Base-by-base conservation (phyloP, 2,888 invertebrate species). In the Dolomedes plantarius region DNA sequence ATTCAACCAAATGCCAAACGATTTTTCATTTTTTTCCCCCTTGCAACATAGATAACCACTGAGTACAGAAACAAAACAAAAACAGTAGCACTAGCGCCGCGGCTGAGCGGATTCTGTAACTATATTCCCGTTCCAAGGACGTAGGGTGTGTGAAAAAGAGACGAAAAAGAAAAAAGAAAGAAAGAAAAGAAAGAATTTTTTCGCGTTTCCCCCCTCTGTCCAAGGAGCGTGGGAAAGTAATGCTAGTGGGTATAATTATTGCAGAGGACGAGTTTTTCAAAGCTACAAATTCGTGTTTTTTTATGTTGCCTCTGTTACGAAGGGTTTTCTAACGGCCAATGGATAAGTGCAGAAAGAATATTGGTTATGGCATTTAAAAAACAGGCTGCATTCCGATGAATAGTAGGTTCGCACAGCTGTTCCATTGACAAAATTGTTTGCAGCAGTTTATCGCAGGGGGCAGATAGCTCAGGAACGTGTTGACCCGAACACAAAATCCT, bases 111-210 rank as follows among this genome's bases (percentile, higher is more conserved):
- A 77, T 64, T 36, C 64, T 79, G 80, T 80, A 80, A 80, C 80
- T 80, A 80, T 80, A 80, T 73, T 80, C 80, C 73, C 80, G 67
- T 80, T 80, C 80, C 73, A 80, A 80, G 80, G 80, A 72, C 80
- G 73, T 73, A 50, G 80, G 80, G 80, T 80, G 80, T 80, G 80
- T 56, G 80, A 80, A 80, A 80, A 80, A 73, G 31, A 27, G 68
- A 39, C 36, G 69, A 78, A 72, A 19, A 41, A 68, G 46, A 62
- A 79, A 64, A 41, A 13, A 11, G 19, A 64, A n/a, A 71, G 56
- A 72, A 56, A 72, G 64, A 72, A 79, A 65, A 79, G 71, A 80
- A 73, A 39, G 67, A 80, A 73, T 73, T 79, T 64, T 32, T 73
- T 23, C 65, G 31, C 36, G 50, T 65, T 29, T 29, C 65, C 65